These are phyloP conservation scores for Folsomia manolachei DNA, from an alignment of 2,888 invertebrate genomes.

Conservation along the genomic window DNA sequence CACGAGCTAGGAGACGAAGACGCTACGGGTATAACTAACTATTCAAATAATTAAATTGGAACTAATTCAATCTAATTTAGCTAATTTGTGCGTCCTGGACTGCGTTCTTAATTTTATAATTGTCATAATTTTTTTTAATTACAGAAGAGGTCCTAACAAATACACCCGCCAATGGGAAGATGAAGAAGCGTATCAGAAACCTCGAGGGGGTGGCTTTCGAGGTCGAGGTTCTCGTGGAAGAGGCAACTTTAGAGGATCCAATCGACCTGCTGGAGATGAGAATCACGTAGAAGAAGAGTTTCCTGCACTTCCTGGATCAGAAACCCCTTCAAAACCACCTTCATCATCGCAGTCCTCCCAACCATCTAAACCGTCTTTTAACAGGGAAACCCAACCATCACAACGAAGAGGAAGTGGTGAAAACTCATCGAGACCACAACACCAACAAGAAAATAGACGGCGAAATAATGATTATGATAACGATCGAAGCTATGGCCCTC, in stretches of 20 bases:
- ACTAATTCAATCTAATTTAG: background rate
- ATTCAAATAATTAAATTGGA: background rate
- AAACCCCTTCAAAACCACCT: background rate
- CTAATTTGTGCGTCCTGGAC: background rate
- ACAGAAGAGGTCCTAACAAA: conserved; percentile 82
- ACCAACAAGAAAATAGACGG: conserved; percentile 48
- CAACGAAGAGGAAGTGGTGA: conserved; percentile 10
- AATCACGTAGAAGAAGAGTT: conserved; percentile 47
- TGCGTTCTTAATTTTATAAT: background rate
- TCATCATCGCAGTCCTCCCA: background rate
- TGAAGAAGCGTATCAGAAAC: conserved; percentile 78
- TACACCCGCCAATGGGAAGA: conserved; percentile 92
- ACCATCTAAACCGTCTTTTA: background rate
- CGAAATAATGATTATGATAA: conserved; percentile 23
- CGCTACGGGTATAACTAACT: conserved; percentile 71
- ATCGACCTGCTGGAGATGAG: conserved; percentile 38
- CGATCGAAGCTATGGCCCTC: conserved; percentile 13
- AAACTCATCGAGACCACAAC: background rate
- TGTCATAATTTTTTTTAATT: conserved; percentile 18
- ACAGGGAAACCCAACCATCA: conserved; percentile 7
- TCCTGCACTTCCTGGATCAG: conserved; percentile 34
- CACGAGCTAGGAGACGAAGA: conserved; percentile 77
- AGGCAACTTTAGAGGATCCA: conserved; percentile 36
- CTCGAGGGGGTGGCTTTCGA: conserved; percentile 51
- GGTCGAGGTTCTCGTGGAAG: conserved; percentile 33